Evolutionary conservation across 2,797 vertebrate genomes (phyloP).

Genomic region (Poecilia velifera): DNA sequence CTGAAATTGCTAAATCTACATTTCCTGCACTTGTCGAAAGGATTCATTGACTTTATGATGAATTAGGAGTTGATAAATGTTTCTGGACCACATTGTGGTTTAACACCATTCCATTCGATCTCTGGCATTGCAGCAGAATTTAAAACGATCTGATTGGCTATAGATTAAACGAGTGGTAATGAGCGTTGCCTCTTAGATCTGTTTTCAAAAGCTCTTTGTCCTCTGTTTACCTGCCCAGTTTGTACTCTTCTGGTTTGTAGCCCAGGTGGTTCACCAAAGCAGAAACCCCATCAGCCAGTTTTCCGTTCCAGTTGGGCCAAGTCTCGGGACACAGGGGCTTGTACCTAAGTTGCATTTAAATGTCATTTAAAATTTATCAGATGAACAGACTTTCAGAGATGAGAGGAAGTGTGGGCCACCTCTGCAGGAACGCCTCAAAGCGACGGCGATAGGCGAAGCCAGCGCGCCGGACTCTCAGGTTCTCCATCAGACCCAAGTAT

Average conservation of each 20-base stretch:
- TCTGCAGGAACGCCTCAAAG: constrained; percentile 94
- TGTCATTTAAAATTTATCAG: neutral
- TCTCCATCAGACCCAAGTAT: constrained; percentile 97
- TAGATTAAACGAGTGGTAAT: neutral
- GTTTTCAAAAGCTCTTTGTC: neutral
- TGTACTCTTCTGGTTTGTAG: constrained; percentile 95
- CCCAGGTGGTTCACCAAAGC: constrained; percentile 90
- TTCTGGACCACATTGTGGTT: neutral
- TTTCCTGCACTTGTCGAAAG: neutral
- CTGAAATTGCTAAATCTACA: neutral
- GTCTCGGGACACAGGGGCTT: constrained; percentile 96
- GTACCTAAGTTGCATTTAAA: constrained; percentile 80
- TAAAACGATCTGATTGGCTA: neutral
- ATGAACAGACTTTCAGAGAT: neutral
- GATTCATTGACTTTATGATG: neutral
- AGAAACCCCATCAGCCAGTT: constrained; percentile 88
- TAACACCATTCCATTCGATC: neutral
- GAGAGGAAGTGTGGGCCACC: constrained; percentile 67
- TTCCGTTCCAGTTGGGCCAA: constrained; percentile 92
- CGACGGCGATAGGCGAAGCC: constrained; percentile 95
- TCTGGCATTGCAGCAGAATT: neutral
- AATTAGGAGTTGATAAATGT: neutral
- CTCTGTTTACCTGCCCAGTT: constrained; percentile 90
- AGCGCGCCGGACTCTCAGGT: constrained; percentile 92
- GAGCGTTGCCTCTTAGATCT: neutral